Evolutionary conservation across 2,113 vertebrate genomes (phyloP).

Genomic region (Suncus etruscus): DNA sequence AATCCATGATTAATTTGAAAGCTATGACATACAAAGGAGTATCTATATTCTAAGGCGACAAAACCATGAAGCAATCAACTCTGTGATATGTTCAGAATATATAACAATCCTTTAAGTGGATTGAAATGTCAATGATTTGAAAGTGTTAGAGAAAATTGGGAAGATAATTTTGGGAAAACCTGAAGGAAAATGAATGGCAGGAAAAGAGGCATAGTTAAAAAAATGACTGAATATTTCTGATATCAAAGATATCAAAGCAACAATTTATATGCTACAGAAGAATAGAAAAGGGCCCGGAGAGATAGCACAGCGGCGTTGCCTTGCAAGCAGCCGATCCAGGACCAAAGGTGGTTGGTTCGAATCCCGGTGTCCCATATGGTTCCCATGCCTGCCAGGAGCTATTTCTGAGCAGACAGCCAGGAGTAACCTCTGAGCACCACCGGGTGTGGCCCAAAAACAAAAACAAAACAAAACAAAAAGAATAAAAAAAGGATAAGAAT

Average conservation of each 20-base stretch:
- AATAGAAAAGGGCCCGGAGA: too few species aligned
- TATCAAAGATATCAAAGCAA: background rate
- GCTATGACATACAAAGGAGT: background rate
- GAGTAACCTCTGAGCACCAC: too few species aligned
- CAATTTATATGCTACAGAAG: constrained; percentile 4
- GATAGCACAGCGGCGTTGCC: too few species aligned
- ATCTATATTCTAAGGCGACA: background rate
- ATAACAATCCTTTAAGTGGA: background rate
- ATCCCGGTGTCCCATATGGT: too few species aligned
- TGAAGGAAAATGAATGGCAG: background rate
- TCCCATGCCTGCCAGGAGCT: too few species aligned
- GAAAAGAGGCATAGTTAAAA: background rate
- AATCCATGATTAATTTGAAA: background rate
- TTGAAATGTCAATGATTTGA: background rate
- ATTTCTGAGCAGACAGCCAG: too few species aligned
- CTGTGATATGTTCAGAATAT: background rate
- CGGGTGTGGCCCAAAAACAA: too few species aligned
- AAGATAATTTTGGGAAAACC: background rate
- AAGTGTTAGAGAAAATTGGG: background rate
- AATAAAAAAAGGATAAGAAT: background rate
- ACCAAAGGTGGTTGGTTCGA: too few species aligned
- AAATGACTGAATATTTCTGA: background rate
- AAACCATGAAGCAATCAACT: background rate
- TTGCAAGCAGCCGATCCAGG: too few species aligned
- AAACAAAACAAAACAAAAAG: background rate